Evolutionary conservation across 2,888 invertebrate genomes (phyloP), one percentile per base, ranked within the genome.

Genomic region (Imbricaverruca yamaguchii): DNA sequence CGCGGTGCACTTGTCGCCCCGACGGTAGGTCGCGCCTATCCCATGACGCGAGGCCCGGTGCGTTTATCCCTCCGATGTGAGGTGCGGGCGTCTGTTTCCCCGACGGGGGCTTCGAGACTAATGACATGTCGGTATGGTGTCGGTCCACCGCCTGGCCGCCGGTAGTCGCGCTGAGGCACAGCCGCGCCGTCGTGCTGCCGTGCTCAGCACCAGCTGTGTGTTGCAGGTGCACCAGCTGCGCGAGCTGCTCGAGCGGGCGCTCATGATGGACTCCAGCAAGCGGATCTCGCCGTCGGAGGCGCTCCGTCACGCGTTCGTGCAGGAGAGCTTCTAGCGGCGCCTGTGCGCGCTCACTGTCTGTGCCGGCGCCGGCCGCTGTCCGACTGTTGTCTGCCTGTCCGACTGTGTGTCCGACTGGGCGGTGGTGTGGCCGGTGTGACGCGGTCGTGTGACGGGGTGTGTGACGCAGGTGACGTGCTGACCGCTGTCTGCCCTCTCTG

Each of bases 251-350:
- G 98, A 98, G 86, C 92, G 94, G 83, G 94, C 97, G 85, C 90
- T 98, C 83, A 93, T 95, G 89, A 89, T 98, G 81, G 98, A 98
- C 88, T 94, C 97, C 0, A 91, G 93, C 63, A 98, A 97, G 88
- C 91, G 98, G 82, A 93, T 97, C 84, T 93, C 96, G 23, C 92
- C 97, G 84, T 96, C 96, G 88, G 95, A 96, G 87, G 96, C 97
- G 65, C 90, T 98, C 81, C 92, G 93, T 53, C 98, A 98, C 89
- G 93, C 96, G 0, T 98, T 98, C 83, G 88, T 89, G 82, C 59
- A 57, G 55, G 81, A 59, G 81, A 81, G 74, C 59, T 59, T 55
- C 59, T 69, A 74, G 77, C 74, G 21, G 67, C 55, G 67, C 18
- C 25, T 8, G 59, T 0, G 23, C 39, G 23, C 39, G 15, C 23